Base-by-base conservation (phyloP, 2,888 invertebrate genomes). In the Nebria brevicollis region DNA sequence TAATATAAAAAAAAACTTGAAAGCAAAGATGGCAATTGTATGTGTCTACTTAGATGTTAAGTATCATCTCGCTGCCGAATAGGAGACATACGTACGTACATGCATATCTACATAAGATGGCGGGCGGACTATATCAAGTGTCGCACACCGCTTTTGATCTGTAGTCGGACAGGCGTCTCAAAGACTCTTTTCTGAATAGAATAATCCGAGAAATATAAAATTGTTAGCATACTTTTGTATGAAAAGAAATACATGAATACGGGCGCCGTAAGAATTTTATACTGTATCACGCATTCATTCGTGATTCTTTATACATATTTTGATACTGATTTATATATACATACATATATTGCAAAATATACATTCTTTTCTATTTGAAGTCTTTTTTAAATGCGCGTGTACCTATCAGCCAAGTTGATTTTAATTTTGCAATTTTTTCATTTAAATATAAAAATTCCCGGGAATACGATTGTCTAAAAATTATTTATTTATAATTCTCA, bases 161-260 rank as follows among this genome's bases (percentile, higher is more conserved):
- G 15, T n/a, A 78, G 75, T 72, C 80, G 80, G 75, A 80, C 75
- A 80, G 65, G 72, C 80, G 64, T 75, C 75, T 80, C 80, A 80
- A 80, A 80, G 75, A 80, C 75, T 80, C 80, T 75, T 80, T 80
- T 80, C 68, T 80, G 80, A 80, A 80, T 80, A 75, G 80, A 80
- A 75, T 80, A 80, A 80, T 80, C 80, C 72, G 75, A 75, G 80
- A 75, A 75, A 80, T 80, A 80, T 80, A 80, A 80, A 80, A 80
- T 80, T 80, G 80, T 80, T 80, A 80, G 80, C 80, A 80, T 80
- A 80, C 75, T 80, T 79, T 68, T 75, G 70, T 80, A 80, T 80
- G 80, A 80, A 80, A 80, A 75, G 80, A 75, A 75, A 80, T 72
- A 80, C 64, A 75, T 75, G 75, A 80, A 80, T 75, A 73, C 43